Base-by-base conservation (phyloP, 1,140 invertebrate species). In the Sitophilus oryzae region DNA sequence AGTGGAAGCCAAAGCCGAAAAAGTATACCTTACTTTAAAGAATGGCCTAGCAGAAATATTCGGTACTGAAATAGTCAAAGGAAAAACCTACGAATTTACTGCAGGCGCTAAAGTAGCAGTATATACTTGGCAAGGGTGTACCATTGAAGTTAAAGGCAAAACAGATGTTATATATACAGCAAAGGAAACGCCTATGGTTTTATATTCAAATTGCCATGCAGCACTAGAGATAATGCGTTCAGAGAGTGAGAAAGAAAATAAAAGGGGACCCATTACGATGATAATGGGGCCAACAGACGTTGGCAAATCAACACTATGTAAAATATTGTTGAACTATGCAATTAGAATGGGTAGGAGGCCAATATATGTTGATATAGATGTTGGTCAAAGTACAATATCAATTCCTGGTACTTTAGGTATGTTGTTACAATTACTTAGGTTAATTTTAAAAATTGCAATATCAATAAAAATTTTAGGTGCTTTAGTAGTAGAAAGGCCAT, bases 121-220 rank as follows among this genome's bases (percentile, higher is more conserved):
- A 1, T 99, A 91, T 66, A 96, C 96, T 6, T 99, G 89, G 83
- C 91, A 98, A 70, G 93, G 93, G 1, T 97, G 93, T 69, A 83
- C 82, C 0, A 70, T 96, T 34, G 83, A 92, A 72, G 66, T 95
- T 10, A 78, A 77, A 57, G 94, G 93, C 1, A 88, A 87, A 70
- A 89, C 91, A 15, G 93, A 96, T 75, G 89, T 94, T 1, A 90
- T 87, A 62, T 97, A 97, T 71, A 82, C 95, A 0, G 88, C 93
- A 0, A 95, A 93, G 73, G 94, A 97, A 72, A 97, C 94, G 0
- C 94, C 94, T 3, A 97, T 97, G 94, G 81, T 89, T 15, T 81
- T 94, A 50, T 98, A 99, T 71, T 75, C 96, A 0, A 99, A 99
- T 74, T 88, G 90, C 34, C 96, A 99, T 73, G 91, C 88, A 5